Base-by-base conservation (phyloP, 2,113 vertebrate genomes). In the Cephalopterus ornatus region DNA sequence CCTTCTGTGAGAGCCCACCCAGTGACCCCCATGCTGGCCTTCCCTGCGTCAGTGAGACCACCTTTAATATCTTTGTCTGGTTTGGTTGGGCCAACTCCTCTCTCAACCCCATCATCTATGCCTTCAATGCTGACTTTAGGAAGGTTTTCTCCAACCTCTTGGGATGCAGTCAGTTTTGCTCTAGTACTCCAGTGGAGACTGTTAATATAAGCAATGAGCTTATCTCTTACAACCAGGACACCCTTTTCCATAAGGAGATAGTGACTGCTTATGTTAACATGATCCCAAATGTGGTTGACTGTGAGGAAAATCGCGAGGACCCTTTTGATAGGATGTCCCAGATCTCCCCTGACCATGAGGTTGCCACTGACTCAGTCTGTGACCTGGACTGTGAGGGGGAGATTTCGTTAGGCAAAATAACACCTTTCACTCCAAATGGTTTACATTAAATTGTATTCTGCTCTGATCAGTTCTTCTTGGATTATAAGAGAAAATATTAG, bases 81-180 rank as follows among this genome's bases (percentile, higher is more conserved):
- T 99, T 99, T 92, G 99, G 99, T 49, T 99, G 99, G 99, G 98
- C 99, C 75, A 99, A 99, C 97, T 99, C 99, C 11, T 98, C 99
- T 5, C 98, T 99, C 71, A 99, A 99, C 95, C 99, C 99, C 52
- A 95, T 99, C 85, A 99, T 99, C 88, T 99, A 99, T 83, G 99
- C 99, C 61, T 99, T 99, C 97, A 99, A 99, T 67, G 98, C 99
- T 2, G 99, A 99, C 95, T 99, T 99, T 86, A 98, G 99, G 82
- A 98, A 98, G 97, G 99, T 99, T 84, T 99, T 99, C 70, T 98
- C 99, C 77, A 98, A 98, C 91, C 98, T 99, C 16, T 76, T 99
- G 94, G 99, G 99, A 20, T 99, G 99, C 5, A 95, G 98, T 66
- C 87, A 96, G 32, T 98, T 98, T 90, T 99, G 99, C 96, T 97